Base-by-base conservation (phyloP, 2,797 vertebrate genomes). In the Lacerta bilineata region DNA sequence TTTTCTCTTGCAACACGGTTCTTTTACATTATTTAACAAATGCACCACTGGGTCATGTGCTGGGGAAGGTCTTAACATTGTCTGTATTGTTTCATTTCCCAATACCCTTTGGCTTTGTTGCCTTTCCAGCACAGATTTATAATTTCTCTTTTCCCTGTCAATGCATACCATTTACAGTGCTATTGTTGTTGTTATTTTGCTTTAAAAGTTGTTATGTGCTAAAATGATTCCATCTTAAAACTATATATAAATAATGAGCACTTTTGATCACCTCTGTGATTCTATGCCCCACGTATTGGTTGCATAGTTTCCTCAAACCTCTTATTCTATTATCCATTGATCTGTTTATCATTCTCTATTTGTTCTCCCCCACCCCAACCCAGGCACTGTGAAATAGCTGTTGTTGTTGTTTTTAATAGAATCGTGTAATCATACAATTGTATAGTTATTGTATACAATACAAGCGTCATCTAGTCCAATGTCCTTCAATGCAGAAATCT, bases 21-120 rank as follows among this genome's bases (percentile, higher is more conserved):
- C 29, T 75, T 66, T 75, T 33, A 61, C 55, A 87, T 87, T 36
- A 76, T 79, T 86, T 79, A 36, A 50, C 76, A 79, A 69, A 80
- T 50, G n/a, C 1, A 18, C 43, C 75, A 36, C 18, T 13, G 61
- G 46, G 46, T 27, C 33, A 1, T 15, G 8, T 43, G 55, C 36
- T 64, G 39, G 1, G 43, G 18, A 50, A 55, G 43, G 43, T 72
- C 29, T 39, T 41, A 27, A 18, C 39, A 50, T 15, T 68, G 17
- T 6, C 6, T n/a, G 4, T 41, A 59, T 41, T 39, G 9, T 76
- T 82, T 66, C 61, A 76, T 87, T 80, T 72, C 36, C 72, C 55
- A 59, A 23, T 80, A 13, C 18, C 29, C 46, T 78, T 78, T 8
- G 36, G n/a, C 18, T 33, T 66, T 68, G 17, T 55, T 78, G 27